Conservation (phyloP, 1,140 invertebrate genomes). For the Drosophila kanapiae region DNA sequence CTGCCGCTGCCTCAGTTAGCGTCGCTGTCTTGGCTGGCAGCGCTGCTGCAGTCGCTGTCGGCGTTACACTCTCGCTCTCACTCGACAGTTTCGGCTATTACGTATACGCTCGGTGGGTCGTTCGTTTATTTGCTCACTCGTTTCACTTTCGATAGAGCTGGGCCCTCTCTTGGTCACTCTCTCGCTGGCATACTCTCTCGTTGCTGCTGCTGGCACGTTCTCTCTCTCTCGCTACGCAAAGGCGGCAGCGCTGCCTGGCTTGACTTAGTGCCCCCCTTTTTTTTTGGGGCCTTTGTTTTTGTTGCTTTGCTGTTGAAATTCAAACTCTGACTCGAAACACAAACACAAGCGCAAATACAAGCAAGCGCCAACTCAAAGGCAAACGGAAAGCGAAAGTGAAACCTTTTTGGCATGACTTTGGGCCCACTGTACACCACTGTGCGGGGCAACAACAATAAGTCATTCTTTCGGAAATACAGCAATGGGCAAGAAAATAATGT, state of each 20-base stretch:
- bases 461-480: constrained; percentile 47
- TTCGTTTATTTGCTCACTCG: constrained; percentile 34
- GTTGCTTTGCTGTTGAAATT: constrained; percentile 59
- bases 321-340: constrained; percentile 47
- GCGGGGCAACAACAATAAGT: constrained; percentile 38
- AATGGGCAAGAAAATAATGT: background rate
- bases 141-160: constrained; percentile 70
- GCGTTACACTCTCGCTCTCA: constrained; percentile 74
- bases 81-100: constrained; percentile 60
- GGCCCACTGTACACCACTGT: constrained; percentile 60
- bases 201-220: constrained; percentile 15
- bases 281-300: constrained; percentile 45
- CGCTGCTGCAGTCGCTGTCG: constrained; percentile 8
- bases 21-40: constrained; percentile 8
- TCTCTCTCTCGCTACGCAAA: constrained; percentile 23
- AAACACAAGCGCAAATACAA: constrained; percentile 4
- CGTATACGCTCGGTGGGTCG: constrained; percentile 60
- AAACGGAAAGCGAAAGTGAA: constrained; percentile 81
- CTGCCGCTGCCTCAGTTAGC: constrained; percentile 15
- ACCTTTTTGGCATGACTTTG: constrained; percentile 77
- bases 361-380: constrained; percentile 5
- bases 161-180: background rate
- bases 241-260: constrained; percentile 62
- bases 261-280: constrained; percentile 78
- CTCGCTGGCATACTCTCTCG: constrained; percentile 7